Conservation (phyloP, 2,888 invertebrate species). For the Athripsodes cinereus region DNA sequence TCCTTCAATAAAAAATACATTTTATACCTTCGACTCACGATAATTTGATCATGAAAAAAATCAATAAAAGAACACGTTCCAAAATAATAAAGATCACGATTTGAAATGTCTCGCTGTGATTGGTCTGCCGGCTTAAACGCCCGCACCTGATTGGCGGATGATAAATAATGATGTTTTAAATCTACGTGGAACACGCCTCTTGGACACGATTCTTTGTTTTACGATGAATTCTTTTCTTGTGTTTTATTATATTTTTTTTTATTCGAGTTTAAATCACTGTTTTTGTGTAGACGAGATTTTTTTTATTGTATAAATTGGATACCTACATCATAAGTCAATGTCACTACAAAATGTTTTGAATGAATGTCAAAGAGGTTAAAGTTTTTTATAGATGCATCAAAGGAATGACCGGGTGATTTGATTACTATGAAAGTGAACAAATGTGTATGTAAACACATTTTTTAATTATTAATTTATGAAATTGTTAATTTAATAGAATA, state of each 20-base stretch:
- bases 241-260: neutral
- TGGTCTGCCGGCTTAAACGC: neutral
- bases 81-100: constrained; percentile 2
- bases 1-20: neutral
- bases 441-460: no score
- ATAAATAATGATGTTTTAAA: neutral
- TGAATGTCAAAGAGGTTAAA: neutral
- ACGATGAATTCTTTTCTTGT: neutral
- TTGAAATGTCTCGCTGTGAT: neutral
- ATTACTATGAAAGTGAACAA: no score
- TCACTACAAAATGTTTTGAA: neutral
- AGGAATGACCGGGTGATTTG: no score
- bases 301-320: neutral
- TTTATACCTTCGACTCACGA: neutral
- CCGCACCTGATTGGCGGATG: neutral
- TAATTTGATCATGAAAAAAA: constrained; percentile 1
- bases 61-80: neutral
- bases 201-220: neutral
- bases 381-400: no score
- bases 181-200: neutral
- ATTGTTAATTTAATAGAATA: no score
- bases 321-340: no score
- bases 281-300: neutral
- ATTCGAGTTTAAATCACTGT: neutral
- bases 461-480: no score